A percentile compares a stretch with the other conserved stretches of the same genome.
Evolutionary conservation across 2,113 vertebrate genomes (phyloP).

Genomic region (Erinaceus europaeus): DNA sequence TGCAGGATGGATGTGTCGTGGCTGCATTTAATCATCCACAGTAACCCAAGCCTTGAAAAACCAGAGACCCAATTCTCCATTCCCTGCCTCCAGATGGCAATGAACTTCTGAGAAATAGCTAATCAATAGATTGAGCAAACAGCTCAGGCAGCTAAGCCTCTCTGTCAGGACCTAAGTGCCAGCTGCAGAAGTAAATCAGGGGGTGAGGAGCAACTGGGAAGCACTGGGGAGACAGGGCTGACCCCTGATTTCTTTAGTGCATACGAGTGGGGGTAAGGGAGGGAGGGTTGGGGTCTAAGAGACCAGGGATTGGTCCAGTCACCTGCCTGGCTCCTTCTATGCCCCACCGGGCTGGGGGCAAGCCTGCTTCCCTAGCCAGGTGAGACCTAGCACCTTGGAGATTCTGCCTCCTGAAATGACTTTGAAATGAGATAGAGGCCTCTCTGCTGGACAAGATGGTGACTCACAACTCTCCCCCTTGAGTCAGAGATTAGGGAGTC

Average conservation of each 20-base stretch:
- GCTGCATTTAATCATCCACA: slow-evolving; percentile 81
- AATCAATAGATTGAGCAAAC: slow-evolving; percentile 85
- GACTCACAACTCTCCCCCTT: accelerated
- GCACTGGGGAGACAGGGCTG: too few species aligned
- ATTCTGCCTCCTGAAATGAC: background rate
- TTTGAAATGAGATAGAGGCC: background rate
- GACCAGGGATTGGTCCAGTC: background rate
- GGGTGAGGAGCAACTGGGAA: background rate
- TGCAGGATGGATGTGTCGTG: slow-evolving; percentile 77
- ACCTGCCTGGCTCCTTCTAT: background rate
- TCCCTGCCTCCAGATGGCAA: slow-evolving; percentile 79
- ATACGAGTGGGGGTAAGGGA: background rate
- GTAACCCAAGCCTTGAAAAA: slow-evolving; percentile 75
- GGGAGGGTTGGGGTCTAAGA: background rate
- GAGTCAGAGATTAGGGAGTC: too few species aligned
- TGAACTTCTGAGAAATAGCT: slow-evolving; percentile 85
- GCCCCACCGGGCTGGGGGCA: accelerated
- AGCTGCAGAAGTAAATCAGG: slow-evolving; percentile 78
- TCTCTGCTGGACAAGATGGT: background rate
- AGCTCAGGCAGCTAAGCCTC: slow-evolving; percentile 72
- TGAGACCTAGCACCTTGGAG: too few species aligned
- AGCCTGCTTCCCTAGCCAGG: too few species aligned
- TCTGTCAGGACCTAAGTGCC: slow-evolving; percentile 80
- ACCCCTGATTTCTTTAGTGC: too few species aligned
- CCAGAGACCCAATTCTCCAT: slow-evolving; percentile 73